Base-by-base conservation (phyloP, 2,888 invertebrate genomes). In the Lochmaea crataegi region DNA sequence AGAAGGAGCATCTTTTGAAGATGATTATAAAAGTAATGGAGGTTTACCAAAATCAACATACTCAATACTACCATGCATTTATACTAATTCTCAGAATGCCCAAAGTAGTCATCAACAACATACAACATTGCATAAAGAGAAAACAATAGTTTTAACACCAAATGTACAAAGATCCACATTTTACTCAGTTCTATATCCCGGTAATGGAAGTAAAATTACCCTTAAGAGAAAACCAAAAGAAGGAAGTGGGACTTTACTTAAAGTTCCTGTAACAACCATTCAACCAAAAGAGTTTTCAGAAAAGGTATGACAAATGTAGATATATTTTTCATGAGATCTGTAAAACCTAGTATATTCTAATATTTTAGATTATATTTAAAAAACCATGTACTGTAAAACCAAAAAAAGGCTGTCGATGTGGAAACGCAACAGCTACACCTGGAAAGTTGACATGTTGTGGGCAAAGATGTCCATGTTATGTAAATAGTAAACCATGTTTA, bases 361-460 rank as follows among this genome's bases (percentile, higher is more conserved):
- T 32, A 26, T 38, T 85, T 60, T 83, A 88, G 76, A 84, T 85
- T 68, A 84, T 87, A 77, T 89, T 89, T 81, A 89, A 90, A 77
- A 90, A 89, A 77, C 89, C 90, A 58, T 84, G 92, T 75, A 78
- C 80, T 51, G 73, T 81, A 72, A 89, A 89, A 78, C 88, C 88
- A 81, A 89, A 92, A 80, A 91, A 92, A 87, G 95, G 95, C 14
- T 97, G 97, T 84, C 90, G 96, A 74, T 97, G 97, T 88, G 97
- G 97, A 4, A 95, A 95, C 87, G 95, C 96, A 0, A 95, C 96
- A 0, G 92, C 94, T 1, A 93, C 93, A 18, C 96, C 96, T 0
- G 96, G 96, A 5, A 96, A 95, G 85, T 87, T 96, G 58, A 97
- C 97, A 0, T 98, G 97, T 84, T 96, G 97, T 83, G 97, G 97